These are phyloP conservation scores for Tenthredo livida DNA, from an alignment of 2,888 invertebrate genomes.

Conservation along the genomic window DNA sequence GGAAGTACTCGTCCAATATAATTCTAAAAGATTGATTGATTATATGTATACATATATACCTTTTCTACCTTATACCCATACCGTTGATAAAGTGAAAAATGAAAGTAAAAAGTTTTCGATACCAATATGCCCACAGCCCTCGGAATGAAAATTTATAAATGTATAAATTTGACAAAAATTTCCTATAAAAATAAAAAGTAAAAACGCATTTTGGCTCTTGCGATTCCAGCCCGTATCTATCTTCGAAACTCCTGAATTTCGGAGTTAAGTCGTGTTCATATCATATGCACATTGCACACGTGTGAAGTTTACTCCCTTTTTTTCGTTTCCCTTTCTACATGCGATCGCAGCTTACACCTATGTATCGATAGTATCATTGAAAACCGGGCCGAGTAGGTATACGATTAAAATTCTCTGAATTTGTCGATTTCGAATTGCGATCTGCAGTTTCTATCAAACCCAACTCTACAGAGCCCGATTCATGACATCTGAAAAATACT, in stretches of 20 bases:
- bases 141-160: neutral
- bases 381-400: neutral
- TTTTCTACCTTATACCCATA: neutral
- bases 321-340: neutral
- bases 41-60: neutral
- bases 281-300: neutral
- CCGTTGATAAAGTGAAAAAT: neutral
- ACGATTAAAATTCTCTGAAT: neutral
- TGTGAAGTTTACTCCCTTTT: neutral
- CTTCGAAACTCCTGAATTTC: neutral
- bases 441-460: neutral
- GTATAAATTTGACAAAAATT: neutral
- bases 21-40: slow-evolving; percentile 13
- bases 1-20: neutral
- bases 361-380: neutral
- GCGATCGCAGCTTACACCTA: neutral
- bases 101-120: neutral
- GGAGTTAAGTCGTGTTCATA: neutral
- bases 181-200: neutral
- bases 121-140: neutral
- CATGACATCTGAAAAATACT: slow-evolving; percentile 17
- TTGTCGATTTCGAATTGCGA: slow-evolving; percentile 20
- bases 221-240: too few relatives aligned
- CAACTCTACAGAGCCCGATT: neutral
- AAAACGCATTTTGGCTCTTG: neutral